Conservation (phyloP, 30 jellyfish, hydroid and myxozoan species). For the Aurelia sp. region DNA sequence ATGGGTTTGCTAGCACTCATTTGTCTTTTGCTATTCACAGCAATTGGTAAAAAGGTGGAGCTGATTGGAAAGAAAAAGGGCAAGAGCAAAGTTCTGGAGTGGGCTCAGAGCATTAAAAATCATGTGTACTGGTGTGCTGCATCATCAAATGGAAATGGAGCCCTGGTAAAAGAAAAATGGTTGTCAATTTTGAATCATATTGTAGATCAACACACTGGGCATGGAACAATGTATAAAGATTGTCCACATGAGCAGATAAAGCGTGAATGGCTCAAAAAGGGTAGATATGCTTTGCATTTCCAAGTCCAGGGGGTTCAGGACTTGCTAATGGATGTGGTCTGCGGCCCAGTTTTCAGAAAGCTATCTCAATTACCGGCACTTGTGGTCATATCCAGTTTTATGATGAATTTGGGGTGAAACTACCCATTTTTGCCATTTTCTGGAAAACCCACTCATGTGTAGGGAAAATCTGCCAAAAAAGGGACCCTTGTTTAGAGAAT, state of each 20-base stretch:
- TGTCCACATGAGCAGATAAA: not conserved
- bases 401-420: too few species aligned
- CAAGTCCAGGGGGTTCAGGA: not conserved
- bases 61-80: not conserved
- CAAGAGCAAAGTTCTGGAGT: not conserved
- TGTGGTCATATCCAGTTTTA: too few species aligned
- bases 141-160: not conserved
- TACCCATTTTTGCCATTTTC: too few species aligned
- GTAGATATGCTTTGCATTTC: not conserved
- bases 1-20: not conserved
- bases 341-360: not conserved
- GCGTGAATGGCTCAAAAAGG: constrained; percentile 12
- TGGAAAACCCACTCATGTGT: too few species aligned
- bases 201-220: not conserved
- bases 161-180: not conserved
- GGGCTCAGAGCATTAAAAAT: not conserved
- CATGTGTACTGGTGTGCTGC: constrained; percentile 11
- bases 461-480: too few species aligned
- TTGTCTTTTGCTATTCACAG: not conserved
- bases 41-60: not conserved
- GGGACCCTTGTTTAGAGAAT: too few species aligned
- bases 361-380: not conserved
- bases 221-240: not conserved
- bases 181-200: constrained; percentile 8
- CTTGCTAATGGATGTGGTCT: not conserved